Percentiles rank a stretch among this genome's conserved stretches.
Conservation (phyloP, 2,797 vertebrate genomes). For the Furcifer pardalis region DNA sequence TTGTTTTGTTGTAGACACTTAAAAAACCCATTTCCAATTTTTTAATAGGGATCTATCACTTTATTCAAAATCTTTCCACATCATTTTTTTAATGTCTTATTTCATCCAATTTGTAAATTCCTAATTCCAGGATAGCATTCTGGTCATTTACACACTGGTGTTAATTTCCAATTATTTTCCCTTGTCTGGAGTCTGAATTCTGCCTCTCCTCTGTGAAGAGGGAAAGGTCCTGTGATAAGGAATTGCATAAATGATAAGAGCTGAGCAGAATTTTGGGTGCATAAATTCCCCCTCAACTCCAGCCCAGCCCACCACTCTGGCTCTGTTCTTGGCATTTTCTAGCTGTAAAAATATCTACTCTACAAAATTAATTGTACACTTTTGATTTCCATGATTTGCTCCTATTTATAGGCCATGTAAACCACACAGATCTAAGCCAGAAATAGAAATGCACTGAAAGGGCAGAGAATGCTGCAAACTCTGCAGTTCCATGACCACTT, state of each 20-base stretch:
- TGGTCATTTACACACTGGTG: background rate
- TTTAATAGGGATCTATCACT: conserved; percentile 2
- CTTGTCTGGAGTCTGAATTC: background rate
- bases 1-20: background rate
- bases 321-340: background rate
- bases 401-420: conserved; percentile 15
- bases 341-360: background rate
- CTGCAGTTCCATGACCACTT: conserved; percentile 11
- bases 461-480: background rate
- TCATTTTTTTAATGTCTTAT: background rate
- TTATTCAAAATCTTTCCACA: background rate
- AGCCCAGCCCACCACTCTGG: too few relatives aligned
- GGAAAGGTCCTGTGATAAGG: background rate
- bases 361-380: background rate
- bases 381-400: conserved; percentile 17
- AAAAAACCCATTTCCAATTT: background rate
- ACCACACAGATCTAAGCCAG: background rate
- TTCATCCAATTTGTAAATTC: background rate
- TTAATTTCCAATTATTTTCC: conserved; percentile 3
- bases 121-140: conserved; percentile 8
- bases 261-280: background rate
- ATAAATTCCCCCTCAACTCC: background rate
- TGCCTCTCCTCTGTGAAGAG: background rate
- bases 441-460: conserved; percentile 27
- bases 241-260: background rate